Base-by-base conservation (phyloP, 2,797 vertebrate genomes). In the Myoxocephalus aenaeus region DNA sequence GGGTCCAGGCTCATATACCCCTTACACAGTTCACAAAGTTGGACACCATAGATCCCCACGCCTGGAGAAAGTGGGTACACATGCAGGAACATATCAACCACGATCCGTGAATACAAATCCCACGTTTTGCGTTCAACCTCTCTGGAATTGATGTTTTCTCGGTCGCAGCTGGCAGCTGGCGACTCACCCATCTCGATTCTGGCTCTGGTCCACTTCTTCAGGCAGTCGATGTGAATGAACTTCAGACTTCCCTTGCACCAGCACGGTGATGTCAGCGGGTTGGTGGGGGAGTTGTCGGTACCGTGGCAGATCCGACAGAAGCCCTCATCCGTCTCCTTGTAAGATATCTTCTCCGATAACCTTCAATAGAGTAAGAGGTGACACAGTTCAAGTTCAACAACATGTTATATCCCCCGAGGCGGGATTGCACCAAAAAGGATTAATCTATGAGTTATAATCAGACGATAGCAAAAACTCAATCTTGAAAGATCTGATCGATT, bases 171-270 rank as follows among this genome's bases (percentile, higher is more conserved):
- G 29, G 42, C 17, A 27, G 11, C 5, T 18, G 1, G 27, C 17
- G 17, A 32, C 64, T 94, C 89, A 97, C 95, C 95, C 84, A 95
- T 95, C 79, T 95, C 92, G 80, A 97, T 95, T 93, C 94, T 95
- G 12, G 94, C 92, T 73, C 92, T 92, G 64, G 96, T 87, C 96
- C 96, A 96, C 66, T 91, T 95, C 82, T 95, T 96, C 94, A 96
- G 96, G 84, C 96, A 96, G 38, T 96, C 94, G 72, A 95, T 94
- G 83, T 96, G 96, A 85, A 96, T 92, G 80, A 96, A 95, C 53
- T 84, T 93, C 82, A 96, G 83, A 25, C 61, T 84, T 53, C 77
- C 64, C 0, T 36, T 64, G 22, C 77, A 76, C 22, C 25, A 57
- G 64, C 81, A 83, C 63, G 76, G 72, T 14, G 72, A 71, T 7